Conservation (phyloP, 1,140 invertebrate genomes). For the Drosophila pachea region DNA sequence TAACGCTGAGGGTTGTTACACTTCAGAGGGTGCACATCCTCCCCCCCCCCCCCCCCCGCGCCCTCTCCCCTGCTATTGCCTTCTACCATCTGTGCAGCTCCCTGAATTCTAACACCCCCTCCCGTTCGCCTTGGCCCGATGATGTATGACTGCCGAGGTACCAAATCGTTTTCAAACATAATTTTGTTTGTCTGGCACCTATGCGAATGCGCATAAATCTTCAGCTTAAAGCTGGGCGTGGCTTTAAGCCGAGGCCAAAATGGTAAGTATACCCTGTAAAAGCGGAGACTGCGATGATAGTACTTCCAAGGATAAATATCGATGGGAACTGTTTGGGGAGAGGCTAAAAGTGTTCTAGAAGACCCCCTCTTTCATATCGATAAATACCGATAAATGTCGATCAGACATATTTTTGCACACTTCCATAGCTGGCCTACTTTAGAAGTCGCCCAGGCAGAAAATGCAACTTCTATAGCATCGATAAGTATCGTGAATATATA, state of each 20-base stretch:
- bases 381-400: neutral
- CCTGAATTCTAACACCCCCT: neutral
- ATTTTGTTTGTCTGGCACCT: slow-evolving; percentile 75
- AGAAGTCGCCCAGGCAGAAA: no score
- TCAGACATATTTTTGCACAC: neutral
- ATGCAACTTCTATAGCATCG: no score
- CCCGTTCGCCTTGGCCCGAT: slow-evolving; percentile 27
- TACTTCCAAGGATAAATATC: no score
- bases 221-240: slow-evolving; percentile 48
- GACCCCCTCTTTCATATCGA: no score
- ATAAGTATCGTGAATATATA: no score
- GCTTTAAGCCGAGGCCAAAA: slow-evolving; percentile 27
- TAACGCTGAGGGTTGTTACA: slow-evolving; percentile 68
- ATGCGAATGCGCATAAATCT: slow-evolving; percentile 65
- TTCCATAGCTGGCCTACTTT: no score
- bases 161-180: slow-evolving; percentile 74
- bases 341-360: no score
- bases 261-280: slow-evolving; percentile 3
- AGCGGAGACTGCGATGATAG: no score
- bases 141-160: slow-evolving; percentile 74
- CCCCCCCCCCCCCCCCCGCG: neutral
- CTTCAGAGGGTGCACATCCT: slow-evolving; percentile 9
- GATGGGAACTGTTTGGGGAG: no score
- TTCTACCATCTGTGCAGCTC: no score
- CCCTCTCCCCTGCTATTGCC: neutral